phyloP scores from a whole-genome alignment of 2,797 vertebrate species.

The Epinephelus awoara region DNA sequence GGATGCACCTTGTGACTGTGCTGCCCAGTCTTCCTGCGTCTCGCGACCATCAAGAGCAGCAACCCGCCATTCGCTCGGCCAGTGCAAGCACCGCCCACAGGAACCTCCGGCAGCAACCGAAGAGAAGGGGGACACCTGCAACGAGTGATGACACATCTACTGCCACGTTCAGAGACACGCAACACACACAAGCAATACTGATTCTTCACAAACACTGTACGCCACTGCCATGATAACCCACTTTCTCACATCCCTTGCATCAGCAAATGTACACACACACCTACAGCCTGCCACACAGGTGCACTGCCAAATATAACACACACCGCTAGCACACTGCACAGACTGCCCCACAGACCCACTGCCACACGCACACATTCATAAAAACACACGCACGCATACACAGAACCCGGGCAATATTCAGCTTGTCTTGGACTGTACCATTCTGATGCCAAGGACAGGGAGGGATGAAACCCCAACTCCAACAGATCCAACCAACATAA shows the following conservation, averaged over 20 bases:
- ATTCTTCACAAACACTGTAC: slow-evolving; percentile 32
- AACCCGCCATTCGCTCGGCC: slow-evolving; percentile 89
- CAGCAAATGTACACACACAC: slow-evolving; percentile 42
- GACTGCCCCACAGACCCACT: slow-evolving; percentile 67
- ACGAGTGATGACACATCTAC: slow-evolving; percentile 80
- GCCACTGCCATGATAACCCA: slow-evolving; percentile 64
- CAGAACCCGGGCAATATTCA: slow-evolving; percentile 25
- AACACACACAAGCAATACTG: slow-evolving; percentile 22
- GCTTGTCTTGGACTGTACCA: slow-evolving; percentile 55
- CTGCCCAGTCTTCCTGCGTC: slow-evolving; percentile 90
- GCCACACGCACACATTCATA: slow-evolving; percentile 52
- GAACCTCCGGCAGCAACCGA: slow-evolving; percentile 85
- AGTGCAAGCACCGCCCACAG: slow-evolving; percentile 91
- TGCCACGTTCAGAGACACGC: slow-evolving; percentile 53
- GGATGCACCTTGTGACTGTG: slow-evolving; percentile 95
- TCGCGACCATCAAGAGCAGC: slow-evolving; percentile 89
- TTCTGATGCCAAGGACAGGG: slow-evolving; percentile 74
- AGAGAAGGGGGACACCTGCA: slow-evolving; percentile 85
- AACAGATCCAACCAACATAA: slow-evolving; percentile 41
- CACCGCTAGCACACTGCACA: slow-evolving; percentile 58
- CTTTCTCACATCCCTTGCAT: slow-evolving; percentile 7
- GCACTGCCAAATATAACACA: slow-evolving; percentile 73
- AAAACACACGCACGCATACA: slow-evolving; percentile 32
- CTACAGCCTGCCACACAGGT: slow-evolving; percentile 60
- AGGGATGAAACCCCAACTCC: slow-evolving; percentile 28